These are phyloP conservation scores for Trachelus tabidus DNA, from an alignment of 2,888 invertebrate genomes.

Conservation along the genomic window DNA sequence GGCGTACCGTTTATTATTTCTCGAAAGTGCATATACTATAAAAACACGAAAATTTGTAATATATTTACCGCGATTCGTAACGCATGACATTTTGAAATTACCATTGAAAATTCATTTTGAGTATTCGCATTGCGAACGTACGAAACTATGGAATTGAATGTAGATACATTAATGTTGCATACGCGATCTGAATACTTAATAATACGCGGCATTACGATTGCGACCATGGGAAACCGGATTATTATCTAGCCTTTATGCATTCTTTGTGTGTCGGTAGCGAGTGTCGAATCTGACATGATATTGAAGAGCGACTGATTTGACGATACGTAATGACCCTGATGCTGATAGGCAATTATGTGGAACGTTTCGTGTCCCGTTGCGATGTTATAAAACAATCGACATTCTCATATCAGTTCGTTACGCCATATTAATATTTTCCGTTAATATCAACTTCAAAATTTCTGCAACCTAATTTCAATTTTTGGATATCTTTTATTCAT, in stretches of 20 bases:
- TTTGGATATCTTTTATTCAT: too few relatives aligned
- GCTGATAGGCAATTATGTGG: neutral
- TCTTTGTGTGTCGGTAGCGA: neutral
- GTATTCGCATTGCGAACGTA: neutral
- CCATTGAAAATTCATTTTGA: neutral
- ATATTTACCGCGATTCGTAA: neutral
- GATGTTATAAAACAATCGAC: too few relatives aligned
- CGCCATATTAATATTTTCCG: too few relatives aligned
- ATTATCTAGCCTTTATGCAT: neutral
- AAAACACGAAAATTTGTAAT: neutral
- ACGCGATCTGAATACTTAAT: constrained; percentile 14
- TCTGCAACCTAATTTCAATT: too few relatives aligned
- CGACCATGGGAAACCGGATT: neutral
- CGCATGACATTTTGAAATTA: neutral
- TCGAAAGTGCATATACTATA: neutral
- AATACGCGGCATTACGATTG: constrained; percentile 9
- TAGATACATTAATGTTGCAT: constrained; percentile 6
- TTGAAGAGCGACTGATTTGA: neutral
- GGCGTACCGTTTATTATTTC: neutral
- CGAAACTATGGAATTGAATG: constrained; percentile 9
- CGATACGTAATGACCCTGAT: neutral
- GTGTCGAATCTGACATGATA: neutral
- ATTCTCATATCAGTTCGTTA: too few relatives aligned
- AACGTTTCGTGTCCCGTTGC: neutral
- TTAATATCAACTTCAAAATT: too few relatives aligned